Evolutionary conservation across 1,140 invertebrate genomes (phyloP).

Genomic region (Drosophila sulfurigaster): DNA sequence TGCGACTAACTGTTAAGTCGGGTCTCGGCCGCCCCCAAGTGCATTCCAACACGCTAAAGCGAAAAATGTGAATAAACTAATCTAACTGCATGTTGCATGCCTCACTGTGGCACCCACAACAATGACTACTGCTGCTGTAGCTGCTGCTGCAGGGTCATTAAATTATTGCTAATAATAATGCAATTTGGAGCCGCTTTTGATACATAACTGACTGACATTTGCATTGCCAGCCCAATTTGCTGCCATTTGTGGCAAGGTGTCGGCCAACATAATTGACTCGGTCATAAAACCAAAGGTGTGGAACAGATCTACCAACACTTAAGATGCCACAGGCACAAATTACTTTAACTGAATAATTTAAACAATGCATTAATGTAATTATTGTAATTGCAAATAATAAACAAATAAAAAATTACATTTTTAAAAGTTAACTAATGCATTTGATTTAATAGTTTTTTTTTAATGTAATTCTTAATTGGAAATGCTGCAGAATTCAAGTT

Average conservation of each 20-base stretch:
- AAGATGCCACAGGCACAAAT: neutral
- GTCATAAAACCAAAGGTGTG: neutral
- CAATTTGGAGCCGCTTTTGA: slow-evolving; percentile 55
- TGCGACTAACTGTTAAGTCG: slow-evolving; percentile 48
- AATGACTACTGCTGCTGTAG: slow-evolving; percentile 5
- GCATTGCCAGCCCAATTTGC: slow-evolving; percentile 41
- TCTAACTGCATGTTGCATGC: slow-evolving; percentile 79
- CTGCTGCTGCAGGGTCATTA: slow-evolving; percentile 45
- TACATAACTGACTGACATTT: slow-evolving; percentile 49
- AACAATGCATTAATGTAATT: neutral
- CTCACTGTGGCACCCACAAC: slow-evolving; percentile 46
- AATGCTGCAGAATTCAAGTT: too few species aligned
- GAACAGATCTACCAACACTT: neutral
- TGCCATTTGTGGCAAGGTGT: slow-evolving; percentile 50
- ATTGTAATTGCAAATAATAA: too few species aligned
- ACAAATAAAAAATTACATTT: too few species aligned
- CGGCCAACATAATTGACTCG: slow-evolving; percentile 46
- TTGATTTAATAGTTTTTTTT: too few species aligned
- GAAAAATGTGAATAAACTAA: slow-evolving; percentile 51
- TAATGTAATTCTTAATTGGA: too few species aligned
- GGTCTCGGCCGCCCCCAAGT: slow-evolving; percentile 63
- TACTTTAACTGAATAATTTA: neutral
- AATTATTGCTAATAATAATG: slow-evolving; percentile 77
- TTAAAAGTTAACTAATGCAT: too few species aligned
- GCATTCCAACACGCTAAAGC: slow-evolving; percentile 71